Evolutionary conservation across 1,140 invertebrate genomes (phyloP), one percentile per base, ranked within the genome.

Genomic region (Drosophila pruinosa): DNA sequence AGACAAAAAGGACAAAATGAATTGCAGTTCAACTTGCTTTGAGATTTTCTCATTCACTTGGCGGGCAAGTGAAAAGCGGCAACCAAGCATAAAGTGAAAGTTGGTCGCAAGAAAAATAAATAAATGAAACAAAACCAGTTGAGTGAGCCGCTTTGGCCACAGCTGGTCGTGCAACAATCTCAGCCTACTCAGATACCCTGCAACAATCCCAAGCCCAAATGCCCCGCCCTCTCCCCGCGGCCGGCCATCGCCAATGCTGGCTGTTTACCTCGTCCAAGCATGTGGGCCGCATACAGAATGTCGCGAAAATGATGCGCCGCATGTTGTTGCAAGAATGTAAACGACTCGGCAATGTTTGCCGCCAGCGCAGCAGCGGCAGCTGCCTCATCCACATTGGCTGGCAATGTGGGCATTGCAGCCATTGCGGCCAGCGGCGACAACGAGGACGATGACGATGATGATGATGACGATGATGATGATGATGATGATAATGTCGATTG

Each of bases 261-360:
- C 4, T 61, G 21, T 59, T 88, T 89, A 91, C 90, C 90, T 91
- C 90, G 73, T 78, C 86, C 85, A 47, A 91, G 67, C 71, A 91
- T 73, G 74, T 91, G 90, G 53, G 90, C 89, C 50, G 90, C 90
- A 88, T 91, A 91, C 52, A 91, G 75, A 77, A 91, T 91, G 77
- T 91, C 90, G 76, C 81, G 90, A 91, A 91, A 91, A 89, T 91
- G 89, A 90, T 91, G 86, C 12, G 89, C 86, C 83, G 83, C 82
- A 74, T 91, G 90, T 54, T 88, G 81, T 45, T 89, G 88, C 78
- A 91, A 68, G 58, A 91, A 83, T 57, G 83, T 89, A 39, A 91
- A 91, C 17, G 90, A 90, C 52, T 91, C 90, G 41, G 89, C 90
- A 7, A 91, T 88, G 64, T 91, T 90, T 36, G 90, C 90, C 3